These are phyloP conservation scores for rabbit (Oryctolagus cuniculus) DNA, from an alignment of 2,113 vertebrate genomes.

Conservation along the genomic window mOryCun1.1 NC_091433.1:68026501-68027000, in stretches of 20 bases:
- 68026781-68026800: neutral
- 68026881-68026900: neutral
- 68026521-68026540: neutral
- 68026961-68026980: neutral
- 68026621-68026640: neutral
- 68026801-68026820: neutral
- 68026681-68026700: conserved; percentile 12
- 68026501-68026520: neutral
- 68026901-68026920: neutral
- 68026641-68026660: neutral
- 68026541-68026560: neutral
- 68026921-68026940: neutral
- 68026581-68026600: neutral
- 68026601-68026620: neutral
- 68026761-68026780: conserved; percentile 7
- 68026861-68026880: conserved; percentile 9
- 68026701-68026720: neutral
- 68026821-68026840: conserved; percentile 11
- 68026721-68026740: conserved; percentile 25
- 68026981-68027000: neutral
- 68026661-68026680: conserved; percentile 17
- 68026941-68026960: neutral
- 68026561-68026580: neutral
- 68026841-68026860: neutral
- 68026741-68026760: neutral